These are phyloP conservation scores for Synanceia verrucosa DNA, from an alignment of 2,797 vertebrate species.

Conservation along the genomic window DNA sequence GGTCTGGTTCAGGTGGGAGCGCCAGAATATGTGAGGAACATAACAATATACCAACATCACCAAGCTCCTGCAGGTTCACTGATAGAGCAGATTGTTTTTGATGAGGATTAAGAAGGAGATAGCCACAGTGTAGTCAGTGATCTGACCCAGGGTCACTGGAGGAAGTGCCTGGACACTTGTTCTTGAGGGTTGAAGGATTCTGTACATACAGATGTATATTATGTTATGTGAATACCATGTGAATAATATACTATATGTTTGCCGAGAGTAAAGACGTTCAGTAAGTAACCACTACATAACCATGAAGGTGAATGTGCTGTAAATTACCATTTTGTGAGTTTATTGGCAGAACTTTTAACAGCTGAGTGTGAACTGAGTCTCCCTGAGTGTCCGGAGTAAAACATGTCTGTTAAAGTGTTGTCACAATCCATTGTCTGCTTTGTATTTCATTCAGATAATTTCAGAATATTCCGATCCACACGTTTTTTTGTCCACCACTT, in stretches of 20 bases:
- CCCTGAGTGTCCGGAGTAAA: constrained; percentile 51
- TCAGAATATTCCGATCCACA: constrained; percentile 20
- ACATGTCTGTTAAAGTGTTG: constrained; percentile 46
- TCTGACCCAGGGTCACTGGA: constrained; percentile 48
- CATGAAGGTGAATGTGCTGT: constrained; percentile 83
- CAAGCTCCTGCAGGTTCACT: constrained; percentile 35
- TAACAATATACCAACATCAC: constrained; percentile 20
- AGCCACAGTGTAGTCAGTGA: constrained; percentile 49
- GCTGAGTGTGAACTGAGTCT: constrained; percentile 42
- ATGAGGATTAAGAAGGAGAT: constrained; percentile 36
- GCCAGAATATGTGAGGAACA: constrained; percentile 36
- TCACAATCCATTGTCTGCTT: constrained; percentile 49
- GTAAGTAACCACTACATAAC: constrained; percentile 74
- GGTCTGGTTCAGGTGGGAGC: constrained; percentile 27
- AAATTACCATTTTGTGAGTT: constrained; percentile 77
- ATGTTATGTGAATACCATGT: constrained; percentile 85
- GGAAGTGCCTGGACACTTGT: constrained; percentile 83
- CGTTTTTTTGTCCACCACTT: constrained; percentile 67
- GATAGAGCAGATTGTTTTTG: constrained; percentile 46
- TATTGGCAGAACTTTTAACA: constrained; percentile 61
- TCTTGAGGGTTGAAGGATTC: constrained; percentile 60
- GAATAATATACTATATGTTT: constrained; percentile 83
- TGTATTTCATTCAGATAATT: constrained; percentile 56
- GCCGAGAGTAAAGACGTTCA: constrained; percentile 77
- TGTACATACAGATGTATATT: constrained; percentile 87